phyloP scores from a whole-genome alignment of 2,888 invertebrate genomes.

The Sipha maydis region DNA sequence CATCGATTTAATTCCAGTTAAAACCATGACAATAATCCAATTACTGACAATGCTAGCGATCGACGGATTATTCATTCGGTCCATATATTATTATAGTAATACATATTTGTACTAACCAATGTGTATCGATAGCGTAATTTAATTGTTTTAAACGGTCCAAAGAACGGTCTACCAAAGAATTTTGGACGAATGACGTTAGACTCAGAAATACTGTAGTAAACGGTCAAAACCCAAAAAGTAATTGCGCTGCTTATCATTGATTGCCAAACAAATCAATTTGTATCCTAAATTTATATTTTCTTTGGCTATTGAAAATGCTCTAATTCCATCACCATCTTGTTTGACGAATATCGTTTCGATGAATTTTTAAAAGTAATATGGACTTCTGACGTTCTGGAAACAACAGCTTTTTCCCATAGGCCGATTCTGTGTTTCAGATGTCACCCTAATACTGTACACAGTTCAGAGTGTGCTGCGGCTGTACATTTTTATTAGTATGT shows the following conservation, averaged over 20 bases:
- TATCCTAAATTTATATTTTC: not conserved
- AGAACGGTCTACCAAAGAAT: not conserved
- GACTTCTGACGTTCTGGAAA: not conserved
- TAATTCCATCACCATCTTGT: not conserved
- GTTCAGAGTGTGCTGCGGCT: not conserved
- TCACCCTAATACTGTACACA: not conserved
- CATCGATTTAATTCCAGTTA: not conserved
- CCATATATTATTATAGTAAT: not conserved
- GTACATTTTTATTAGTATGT: not conserved
- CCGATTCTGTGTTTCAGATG: not conserved
- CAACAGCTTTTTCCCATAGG: constrained; percentile 15
- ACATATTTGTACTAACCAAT: not conserved
- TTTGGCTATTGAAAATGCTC: not conserved
- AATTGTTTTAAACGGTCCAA: not conserved
- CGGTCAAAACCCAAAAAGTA: not conserved
- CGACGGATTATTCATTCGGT: not conserved
- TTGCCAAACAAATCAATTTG: constrained; percentile 3
- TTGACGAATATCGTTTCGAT: constrained; percentile 28
- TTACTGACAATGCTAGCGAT: not conserved
- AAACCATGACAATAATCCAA: not conserved
- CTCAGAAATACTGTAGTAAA: not conserved
- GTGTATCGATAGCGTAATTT: not conserved
- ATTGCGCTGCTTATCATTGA: constrained; percentile 8
- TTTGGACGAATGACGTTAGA: not conserved
- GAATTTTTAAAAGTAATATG: constrained; percentile 27